Evolutionary conservation across 2,113 vertebrate species (phyloP), one percentile per base, ranked within the genome.

Genomic region (Craseonycteris thonglongyai): DNA sequence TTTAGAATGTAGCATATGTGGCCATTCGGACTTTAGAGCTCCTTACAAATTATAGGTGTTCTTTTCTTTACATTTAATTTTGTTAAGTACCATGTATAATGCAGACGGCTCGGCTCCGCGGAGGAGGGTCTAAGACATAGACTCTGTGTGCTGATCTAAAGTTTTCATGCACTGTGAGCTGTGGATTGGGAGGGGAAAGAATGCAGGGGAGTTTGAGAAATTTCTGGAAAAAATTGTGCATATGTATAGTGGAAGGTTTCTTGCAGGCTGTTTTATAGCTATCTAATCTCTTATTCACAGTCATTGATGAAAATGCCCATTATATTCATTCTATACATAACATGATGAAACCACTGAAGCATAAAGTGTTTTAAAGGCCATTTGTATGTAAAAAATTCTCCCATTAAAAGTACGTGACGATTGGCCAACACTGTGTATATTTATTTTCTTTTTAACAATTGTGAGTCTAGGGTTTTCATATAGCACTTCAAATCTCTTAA

Each of bases 1-100:
- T 97, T 97, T 68, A 40, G 89, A 95, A 97, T 97, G 83, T 35
- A 95, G 47, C 13, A 5, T 71, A 84, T 79, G 82, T 96, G 72
- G 24, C 69, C 96, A 96, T 94, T 97, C 95, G 95, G 74, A 59
- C 63, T 92, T 66, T 69, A 33, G 86, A 95, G 93, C 66, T 80
- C 11, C 92, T 97, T 96, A 80, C 15, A 96, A 42, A 74, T 89
- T 74, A 38, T 86, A 93, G 88, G 13, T 94, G 51, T 90, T 91
- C 90, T 90, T 68, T 94, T 72, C 42, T 78, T 91, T 78, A 58
- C 61, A 86, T 47, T 83, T 83, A 81, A 54, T 15, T 97, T 81
- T 92, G 65, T 93, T 95, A 96, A 94, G 82, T 59, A 75, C 80
- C 66, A n/a, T 94, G 96, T 82, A 68, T 92, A 30, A 68, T 90